These are phyloP conservation scores for Antechinus stuartii DNA, from an alignment of 2,113 vertebrate species.

Conservation along the genomic window DNA sequence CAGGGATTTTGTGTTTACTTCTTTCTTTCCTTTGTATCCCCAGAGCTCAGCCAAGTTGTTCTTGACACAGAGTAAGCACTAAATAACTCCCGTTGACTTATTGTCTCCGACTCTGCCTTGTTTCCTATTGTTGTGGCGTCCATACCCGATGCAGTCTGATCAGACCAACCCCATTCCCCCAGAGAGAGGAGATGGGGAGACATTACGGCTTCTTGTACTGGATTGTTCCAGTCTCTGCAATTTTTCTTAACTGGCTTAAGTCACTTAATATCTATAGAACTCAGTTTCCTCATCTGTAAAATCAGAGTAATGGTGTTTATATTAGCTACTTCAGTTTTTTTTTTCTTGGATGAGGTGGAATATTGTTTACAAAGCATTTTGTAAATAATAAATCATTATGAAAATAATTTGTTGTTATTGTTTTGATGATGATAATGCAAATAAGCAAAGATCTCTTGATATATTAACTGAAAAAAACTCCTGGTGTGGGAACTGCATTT, in stretches of 20 bases:
- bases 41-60: background rate
- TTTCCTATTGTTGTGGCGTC: background rate
- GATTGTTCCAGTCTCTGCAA: background rate
- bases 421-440: background rate
- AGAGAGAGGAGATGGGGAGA: background rate
- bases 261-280: background rate
- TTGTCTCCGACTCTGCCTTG: background rate
- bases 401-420: background rate
- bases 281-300: slow-evolving; percentile 32
- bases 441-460: background rate
- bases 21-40: background rate
- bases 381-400: background rate
- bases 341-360: background rate
- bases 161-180: background rate
- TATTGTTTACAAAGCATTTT: background rate
- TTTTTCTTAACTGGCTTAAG: background rate
- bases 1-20: background rate
- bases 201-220: background rate
- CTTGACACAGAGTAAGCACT: background rate
- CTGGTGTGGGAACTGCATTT: background rate
- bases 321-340: background rate
- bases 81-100: background rate
- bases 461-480: background rate
- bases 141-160: background rate
- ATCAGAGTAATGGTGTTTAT: background rate